Conservation (phyloP, 2,113 vertebrate genomes). For the Anhinga anhinga region DNA sequence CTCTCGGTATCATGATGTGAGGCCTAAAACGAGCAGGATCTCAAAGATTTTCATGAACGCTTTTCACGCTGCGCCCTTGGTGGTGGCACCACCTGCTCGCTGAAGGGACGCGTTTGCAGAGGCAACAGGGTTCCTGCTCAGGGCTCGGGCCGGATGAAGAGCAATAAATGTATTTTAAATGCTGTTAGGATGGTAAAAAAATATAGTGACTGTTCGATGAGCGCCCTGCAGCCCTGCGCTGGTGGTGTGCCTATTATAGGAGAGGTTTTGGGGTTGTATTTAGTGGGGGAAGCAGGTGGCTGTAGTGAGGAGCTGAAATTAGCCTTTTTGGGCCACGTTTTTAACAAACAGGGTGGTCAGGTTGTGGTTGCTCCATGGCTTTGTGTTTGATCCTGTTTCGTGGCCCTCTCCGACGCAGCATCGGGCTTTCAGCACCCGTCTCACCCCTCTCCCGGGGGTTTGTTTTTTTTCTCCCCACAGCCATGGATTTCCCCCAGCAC, state of each 20-base stretch:
- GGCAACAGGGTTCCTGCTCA: fast-evolving
- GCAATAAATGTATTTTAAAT: not conserved
- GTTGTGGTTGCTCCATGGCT: fast-evolving
- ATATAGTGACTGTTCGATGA: fast-evolving
- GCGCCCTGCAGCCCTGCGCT: fast-evolving
- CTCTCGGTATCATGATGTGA: fast-evolving
- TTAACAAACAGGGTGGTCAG: fast-evolving
- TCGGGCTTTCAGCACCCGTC: fast-evolving
- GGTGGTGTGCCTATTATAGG: fast-evolving
- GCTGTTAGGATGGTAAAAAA: not conserved
- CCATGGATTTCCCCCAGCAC: constrained; percentile 98
- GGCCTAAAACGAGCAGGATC: not conserved
- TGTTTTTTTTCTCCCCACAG: not conserved
- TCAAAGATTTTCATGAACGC: not conserved
- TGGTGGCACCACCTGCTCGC: fast-evolving
- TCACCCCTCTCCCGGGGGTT: fast-evolving
- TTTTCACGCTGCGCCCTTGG: fast-evolving
- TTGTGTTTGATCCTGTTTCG: not conserved
- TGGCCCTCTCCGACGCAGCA: fast-evolving
- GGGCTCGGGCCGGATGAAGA: not conserved
- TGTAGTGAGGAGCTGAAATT: not conserved
- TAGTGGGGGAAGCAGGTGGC: not conserved
- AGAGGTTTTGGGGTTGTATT: not conserved
- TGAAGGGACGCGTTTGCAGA: not conserved
- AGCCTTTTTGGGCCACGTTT: fast-evolving